A percentile compares a stretch with the other conserved stretches of the same genome.
Conservation (phyloP, 1,140 invertebrate genomes). For the Drosophila trapezifrons region DNA sequence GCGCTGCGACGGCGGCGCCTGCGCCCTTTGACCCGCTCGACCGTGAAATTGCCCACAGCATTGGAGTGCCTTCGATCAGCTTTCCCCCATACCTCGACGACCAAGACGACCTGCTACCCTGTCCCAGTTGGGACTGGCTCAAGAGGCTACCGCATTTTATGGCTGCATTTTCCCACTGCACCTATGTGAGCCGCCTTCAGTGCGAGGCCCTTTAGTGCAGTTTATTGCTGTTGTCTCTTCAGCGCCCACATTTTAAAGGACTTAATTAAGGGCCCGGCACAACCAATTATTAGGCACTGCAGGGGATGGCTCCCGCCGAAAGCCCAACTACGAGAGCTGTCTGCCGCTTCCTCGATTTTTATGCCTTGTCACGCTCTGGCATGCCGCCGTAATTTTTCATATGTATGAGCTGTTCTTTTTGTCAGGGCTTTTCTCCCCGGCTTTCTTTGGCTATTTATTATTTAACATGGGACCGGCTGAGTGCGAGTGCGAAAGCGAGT, state of each 20-base stretch:
- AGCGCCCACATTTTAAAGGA: constrained; percentile 64
- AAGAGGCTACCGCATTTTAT: background rate
- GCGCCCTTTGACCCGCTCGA: constrained; percentile 31
- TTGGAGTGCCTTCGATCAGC: constrained; percentile 1
- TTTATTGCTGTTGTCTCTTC: constrained; percentile 26
- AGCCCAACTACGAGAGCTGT: constrained; percentile 29
- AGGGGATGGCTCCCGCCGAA: constrained; percentile 17
- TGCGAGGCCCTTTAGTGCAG: background rate
- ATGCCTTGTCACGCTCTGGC: constrained; percentile 69
- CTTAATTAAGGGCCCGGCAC: constrained; percentile 71
- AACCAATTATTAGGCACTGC: constrained; percentile 66
- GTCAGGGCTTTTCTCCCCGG: constrained; percentile 20
- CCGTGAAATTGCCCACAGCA: constrained; percentile 30
- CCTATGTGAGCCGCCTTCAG: too few species aligned
- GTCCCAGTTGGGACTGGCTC: background rate
- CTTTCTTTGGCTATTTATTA: constrained; percentile 66
- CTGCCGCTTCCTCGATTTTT: constrained; percentile 33
- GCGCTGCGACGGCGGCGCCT: constrained; percentile 25
- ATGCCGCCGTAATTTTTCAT: constrained; percentile 62
- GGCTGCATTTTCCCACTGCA: background rate
- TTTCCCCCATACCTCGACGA: background rate
- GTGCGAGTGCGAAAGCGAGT: constrained; percentile 36
- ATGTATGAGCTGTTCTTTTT: constrained; percentile 48
- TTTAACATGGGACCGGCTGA: constrained; percentile 50
- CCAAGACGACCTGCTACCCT: background rate